Conservation (phyloP, 2,888 invertebrate species). For the Monoplex corrugatus region DNA sequence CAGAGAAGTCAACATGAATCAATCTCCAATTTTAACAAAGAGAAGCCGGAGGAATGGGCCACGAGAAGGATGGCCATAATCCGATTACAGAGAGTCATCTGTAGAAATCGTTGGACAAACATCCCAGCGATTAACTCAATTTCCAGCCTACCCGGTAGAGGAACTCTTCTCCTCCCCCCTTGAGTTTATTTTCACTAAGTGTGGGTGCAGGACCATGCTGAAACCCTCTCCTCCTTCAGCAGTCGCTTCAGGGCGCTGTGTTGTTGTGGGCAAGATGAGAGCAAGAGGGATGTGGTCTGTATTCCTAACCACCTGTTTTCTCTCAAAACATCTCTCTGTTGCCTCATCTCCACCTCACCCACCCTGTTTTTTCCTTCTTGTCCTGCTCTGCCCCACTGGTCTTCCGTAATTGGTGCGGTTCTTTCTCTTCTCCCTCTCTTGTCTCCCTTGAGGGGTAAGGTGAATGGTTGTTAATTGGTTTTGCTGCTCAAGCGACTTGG, state of each 20-base stretch:
- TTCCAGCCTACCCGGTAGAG: not conserved
- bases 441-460: not conserved
- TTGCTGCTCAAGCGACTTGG: not conserved
- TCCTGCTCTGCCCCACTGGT: not conserved
- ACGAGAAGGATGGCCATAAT: not conserved
- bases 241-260: not conserved
- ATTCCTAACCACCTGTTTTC: slow-evolving; percentile 15
- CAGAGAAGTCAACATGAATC: no score
- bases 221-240: not conserved
- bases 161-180: not conserved
- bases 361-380: not conserved
- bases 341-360: not conserved
- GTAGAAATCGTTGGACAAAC: not conserved
- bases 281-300: not conserved
- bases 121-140: slow-evolving; percentile 26
- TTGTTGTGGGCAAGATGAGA: slow-evolving; percentile 38
- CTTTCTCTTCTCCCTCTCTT: not conserved
- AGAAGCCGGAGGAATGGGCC: not conserved
- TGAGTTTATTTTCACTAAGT: not conserved
- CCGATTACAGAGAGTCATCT: not conserved
- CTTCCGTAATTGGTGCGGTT: no score
- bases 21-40: not conserved
- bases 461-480: slow-evolving; percentile 4
- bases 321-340: not conserved
- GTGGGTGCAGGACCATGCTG: not conserved